Conservation (phyloP, 2,113 vertebrate genomes). For the Poicephalus gulielmi region DNA sequence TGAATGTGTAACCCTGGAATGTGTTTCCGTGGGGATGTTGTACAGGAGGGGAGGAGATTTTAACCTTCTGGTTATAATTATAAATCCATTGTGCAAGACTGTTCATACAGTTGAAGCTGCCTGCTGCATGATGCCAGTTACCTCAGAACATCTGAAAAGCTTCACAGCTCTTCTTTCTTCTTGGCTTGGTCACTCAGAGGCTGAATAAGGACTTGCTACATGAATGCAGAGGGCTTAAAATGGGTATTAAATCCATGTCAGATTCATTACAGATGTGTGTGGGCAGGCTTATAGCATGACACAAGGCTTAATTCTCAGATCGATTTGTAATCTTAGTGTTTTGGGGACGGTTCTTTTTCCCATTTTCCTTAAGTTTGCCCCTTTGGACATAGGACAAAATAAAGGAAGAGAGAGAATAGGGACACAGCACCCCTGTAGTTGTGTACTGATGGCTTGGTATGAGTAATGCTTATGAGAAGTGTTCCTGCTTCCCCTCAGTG, state of each 20-base stretch:
- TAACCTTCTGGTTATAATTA: slow-evolving; percentile 15
- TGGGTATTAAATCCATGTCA: accelerated
- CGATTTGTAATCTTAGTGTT: neutral
- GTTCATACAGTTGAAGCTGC: neutral
- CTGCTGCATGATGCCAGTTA: neutral
- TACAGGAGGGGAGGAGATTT: slow-evolving; percentile 14
- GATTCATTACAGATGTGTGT: neutral
- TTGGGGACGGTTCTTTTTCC: neutral
- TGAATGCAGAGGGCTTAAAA: neutral
- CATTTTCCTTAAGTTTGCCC: neutral
- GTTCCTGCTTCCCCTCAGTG: neutral
- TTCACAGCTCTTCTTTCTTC: neutral
- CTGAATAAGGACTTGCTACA: accelerated
- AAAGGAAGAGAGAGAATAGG: neutral
- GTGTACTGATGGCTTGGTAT: neutral
- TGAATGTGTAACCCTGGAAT: slow-evolving; percentile 5
- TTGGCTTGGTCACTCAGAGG: neutral
- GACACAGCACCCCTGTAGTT: neutral
- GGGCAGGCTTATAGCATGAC: neutral
- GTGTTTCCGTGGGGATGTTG: neutral
- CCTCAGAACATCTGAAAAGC: neutral
- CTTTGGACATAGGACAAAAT: neutral
- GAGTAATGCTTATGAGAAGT: neutral
- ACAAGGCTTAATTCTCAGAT: too few relatives aligned
- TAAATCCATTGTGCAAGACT: slow-evolving; percentile 1